Conservation (phyloP, 1,140 invertebrate species). For the Drosophila truncata region DNA sequence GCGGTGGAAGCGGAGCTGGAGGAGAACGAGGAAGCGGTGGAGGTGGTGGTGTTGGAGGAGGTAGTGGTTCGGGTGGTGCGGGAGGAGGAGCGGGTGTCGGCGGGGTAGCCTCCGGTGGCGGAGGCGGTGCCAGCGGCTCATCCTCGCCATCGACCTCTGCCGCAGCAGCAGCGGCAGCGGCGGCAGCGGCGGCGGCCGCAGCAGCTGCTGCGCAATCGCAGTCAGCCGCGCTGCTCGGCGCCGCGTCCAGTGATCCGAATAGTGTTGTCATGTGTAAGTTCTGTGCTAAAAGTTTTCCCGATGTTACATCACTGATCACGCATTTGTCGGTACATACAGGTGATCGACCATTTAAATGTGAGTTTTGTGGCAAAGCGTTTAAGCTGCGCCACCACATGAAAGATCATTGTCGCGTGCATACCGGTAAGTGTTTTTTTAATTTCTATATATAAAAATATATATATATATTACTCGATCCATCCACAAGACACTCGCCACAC, state of each 20-base stretch:
- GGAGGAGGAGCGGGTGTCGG: constrained; percentile 28
- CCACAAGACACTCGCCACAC: neutral
- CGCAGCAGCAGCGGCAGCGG: constrained; percentile 78
- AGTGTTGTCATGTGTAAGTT: constrained; percentile 95
- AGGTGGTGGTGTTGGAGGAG: constrained; percentile 28
- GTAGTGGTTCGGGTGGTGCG: constrained; percentile 31
- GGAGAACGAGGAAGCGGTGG: constrained; percentile 39
- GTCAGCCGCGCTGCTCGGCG: constrained; percentile 83
- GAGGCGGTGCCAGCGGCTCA: constrained; percentile 53
- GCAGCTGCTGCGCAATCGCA: constrained; percentile 80
- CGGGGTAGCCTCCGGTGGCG: constrained; percentile 21
- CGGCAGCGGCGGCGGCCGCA: constrained; percentile 69
- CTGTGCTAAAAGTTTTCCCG: constrained; percentile 95
- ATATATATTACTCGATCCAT: neutral
- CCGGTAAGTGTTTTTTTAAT: constrained; percentile 86
- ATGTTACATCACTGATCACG: constrained; percentile 93
- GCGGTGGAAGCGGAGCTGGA: constrained; percentile 21
- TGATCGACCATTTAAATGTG: constrained; percentile 95
- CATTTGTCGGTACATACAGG: constrained; percentile 95
- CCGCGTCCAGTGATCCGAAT: constrained; percentile 87
- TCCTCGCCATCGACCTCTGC: constrained; percentile 79
- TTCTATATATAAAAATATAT: neutral
- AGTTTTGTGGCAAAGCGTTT: constrained; percentile 96
- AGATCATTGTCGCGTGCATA: constrained; percentile 96
- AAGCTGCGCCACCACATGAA: constrained; percentile 96